phyloP scores from a whole-genome alignment of 2,113 vertebrate genomes.

The Chascanopsetta lugubris region DNA sequence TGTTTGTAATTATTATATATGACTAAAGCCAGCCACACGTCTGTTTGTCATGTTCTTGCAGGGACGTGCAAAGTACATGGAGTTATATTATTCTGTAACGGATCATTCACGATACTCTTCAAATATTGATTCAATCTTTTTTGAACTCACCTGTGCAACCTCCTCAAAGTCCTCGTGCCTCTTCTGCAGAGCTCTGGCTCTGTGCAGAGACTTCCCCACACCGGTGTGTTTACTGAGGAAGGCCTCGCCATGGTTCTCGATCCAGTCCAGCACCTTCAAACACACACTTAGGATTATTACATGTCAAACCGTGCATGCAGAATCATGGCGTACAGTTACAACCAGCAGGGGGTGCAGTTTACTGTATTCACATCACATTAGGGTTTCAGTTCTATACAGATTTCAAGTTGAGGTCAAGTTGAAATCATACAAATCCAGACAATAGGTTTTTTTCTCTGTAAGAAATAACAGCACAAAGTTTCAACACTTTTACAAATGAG shows the following conservation, averaged over 20 bases:
- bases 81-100: too few species aligned
- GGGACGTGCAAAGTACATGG: too few species aligned
- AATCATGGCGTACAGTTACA: conserved; percentile 14
- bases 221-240: conserved; percentile 98
- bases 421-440: conserved; percentile 32
- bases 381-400: conserved; percentile 15
- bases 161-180: conserved; percentile 98
- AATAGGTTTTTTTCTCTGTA: conserved; percentile 27
- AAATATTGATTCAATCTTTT: background rate
- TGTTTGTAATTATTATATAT: too few species aligned
- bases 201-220: conserved; percentile 95
- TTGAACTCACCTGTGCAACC: conserved; percentile 90
- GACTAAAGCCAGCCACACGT: too few species aligned
- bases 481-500: conserved; percentile 38
- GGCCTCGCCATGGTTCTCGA: conserved; percentile 97
- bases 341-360: conserved; percentile 61
- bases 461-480: conserved; percentile 29
- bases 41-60: too few species aligned
- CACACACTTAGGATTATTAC: background rate
- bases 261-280: conserved; percentile 95
- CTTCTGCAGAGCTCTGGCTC: conserved; percentile 95
- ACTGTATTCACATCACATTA: conserved; percentile 18
- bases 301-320: background rate
- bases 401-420: too few species aligned
- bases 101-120: too few species aligned